Conservation (phyloP, 2,888 invertebrate species). For the Caprella mutica region DNA sequence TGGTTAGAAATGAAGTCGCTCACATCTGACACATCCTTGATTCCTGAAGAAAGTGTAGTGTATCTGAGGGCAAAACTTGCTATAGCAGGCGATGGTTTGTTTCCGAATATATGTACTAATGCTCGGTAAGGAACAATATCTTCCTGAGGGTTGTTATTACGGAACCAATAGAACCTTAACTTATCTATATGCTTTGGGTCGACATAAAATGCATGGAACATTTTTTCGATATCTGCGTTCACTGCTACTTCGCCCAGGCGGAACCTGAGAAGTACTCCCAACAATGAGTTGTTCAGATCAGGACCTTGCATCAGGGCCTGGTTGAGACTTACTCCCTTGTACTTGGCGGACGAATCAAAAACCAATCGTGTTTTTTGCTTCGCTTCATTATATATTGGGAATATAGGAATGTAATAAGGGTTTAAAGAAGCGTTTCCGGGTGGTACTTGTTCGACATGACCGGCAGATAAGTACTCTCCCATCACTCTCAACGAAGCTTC, state of each 20-base stretch:
- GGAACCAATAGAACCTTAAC: background rate
- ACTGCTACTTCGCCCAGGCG: background rate
- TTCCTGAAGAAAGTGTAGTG: too few relatives aligned
- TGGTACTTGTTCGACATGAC: too few relatives aligned
- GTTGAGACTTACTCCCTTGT: background rate
- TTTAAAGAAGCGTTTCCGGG: too few relatives aligned
- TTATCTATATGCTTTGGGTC: background rate
- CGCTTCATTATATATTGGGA: background rate
- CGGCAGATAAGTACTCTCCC: too few relatives aligned
- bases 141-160: background rate
- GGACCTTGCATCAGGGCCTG: background rate
- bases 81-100: background rate
- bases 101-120: background rate
- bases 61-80: too few relatives aligned
- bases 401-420: background rate
- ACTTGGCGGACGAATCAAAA: background rate
- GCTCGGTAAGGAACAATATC: background rate
- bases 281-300: background rate
- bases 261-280: background rate
- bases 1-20: too few relatives aligned
- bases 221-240: background rate
- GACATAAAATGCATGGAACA: background rate
- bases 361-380: background rate
- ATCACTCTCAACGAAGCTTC: too few relatives aligned
- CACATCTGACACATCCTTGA: too few relatives aligned